Evolutionary conservation across 2,888 invertebrate species (phyloP), one percentile per base, ranked within the genome.

Genomic region (Drosophila sordidula): DNA sequence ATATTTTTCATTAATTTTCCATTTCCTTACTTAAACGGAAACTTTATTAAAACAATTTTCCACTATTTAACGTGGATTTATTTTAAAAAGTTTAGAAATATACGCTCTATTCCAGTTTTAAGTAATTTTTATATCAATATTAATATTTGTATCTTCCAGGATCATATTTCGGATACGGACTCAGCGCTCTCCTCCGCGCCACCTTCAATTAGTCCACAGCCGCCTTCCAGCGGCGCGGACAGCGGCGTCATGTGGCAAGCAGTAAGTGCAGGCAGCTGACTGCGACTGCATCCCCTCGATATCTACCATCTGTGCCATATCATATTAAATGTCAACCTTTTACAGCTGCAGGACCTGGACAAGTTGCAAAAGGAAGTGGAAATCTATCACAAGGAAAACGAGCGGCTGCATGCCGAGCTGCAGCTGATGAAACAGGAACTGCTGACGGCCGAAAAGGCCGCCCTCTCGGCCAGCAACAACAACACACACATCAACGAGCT

Each of bases 161-260:
- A 91, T 46, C 82, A 83, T 76, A 89, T 88, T 86, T 94, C 94
- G 76, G 95, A 95, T 92, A 94, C 94, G 75, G 95, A 95, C 88
- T 95, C 95, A 50, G 95, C 95, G 65, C 93, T 95, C 75, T 95
- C 95, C 70, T 95, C 95, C 74, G 95, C 95, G 72, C 95, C 95
- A 63, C 94, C 95, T 70, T 95, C 95, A 52, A 93, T 95, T 82
- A 95, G 95, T 79, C 95, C 95, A 58, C 95, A 95, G 90, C 95
- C 95, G 84, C 92, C 92, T 11, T 87, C 90, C 18, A 90, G 89
- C 62, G 92, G 91, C 47, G 82, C 91, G 66, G 90, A 91, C 51
- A 88, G 91, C 62, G 87, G 91, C 41, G 92, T 92, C 82, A 91
- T 92, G 75, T 92, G 92, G 92, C 92, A 92, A 89, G 90, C 91